Evolutionary conservation across 1,140 invertebrate genomes (phyloP).

Genomic region (Charaxes varanes): DNA sequence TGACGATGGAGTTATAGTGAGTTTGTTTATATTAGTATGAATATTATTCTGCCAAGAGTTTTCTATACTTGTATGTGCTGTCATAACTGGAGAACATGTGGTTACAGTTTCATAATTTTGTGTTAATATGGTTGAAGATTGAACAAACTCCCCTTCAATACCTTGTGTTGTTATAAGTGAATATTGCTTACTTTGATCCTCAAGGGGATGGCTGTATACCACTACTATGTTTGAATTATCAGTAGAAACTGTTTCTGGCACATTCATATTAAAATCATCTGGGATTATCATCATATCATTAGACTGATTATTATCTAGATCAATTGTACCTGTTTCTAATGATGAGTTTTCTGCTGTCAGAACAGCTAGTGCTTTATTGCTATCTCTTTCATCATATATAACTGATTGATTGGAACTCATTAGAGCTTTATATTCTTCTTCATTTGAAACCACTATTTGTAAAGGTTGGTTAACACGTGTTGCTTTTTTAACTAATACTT

Average conservation of each 20-base stretch:
- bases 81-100: conserved; percentile 54
- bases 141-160: conserved; percentile 51
- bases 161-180: conserved; percentile 51
- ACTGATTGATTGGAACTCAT: conserved; percentile 59
- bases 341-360: conserved; percentile 33
- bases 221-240: conserved; percentile 77
- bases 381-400: conserved; percentile 51
- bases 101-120: conserved; percentile 73
- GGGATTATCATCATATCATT: conserved; percentile 69
- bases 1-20: conserved; percentile 24
- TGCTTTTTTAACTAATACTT: conserved; percentile 45
- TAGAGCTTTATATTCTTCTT: conserved; percentile 68
- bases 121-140: conserved; percentile 65
- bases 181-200: conserved; percentile 72
- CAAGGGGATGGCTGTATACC: conserved; percentile 76
- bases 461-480: conserved; percentile 53
- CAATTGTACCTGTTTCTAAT: conserved; percentile 34
- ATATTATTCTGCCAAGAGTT: conserved; percentile 41
- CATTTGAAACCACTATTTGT: conserved; percentile 67
- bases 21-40: conserved; percentile 26
- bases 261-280: conserved; percentile 61
- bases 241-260: conserved; percentile 49
- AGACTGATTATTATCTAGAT: conserved; percentile 43
- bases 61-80: conserved; percentile 29
- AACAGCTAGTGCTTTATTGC: conserved; percentile 53